Conservation (phyloP, 2,888 invertebrate species). For the Serrognathus titanus region DNA sequence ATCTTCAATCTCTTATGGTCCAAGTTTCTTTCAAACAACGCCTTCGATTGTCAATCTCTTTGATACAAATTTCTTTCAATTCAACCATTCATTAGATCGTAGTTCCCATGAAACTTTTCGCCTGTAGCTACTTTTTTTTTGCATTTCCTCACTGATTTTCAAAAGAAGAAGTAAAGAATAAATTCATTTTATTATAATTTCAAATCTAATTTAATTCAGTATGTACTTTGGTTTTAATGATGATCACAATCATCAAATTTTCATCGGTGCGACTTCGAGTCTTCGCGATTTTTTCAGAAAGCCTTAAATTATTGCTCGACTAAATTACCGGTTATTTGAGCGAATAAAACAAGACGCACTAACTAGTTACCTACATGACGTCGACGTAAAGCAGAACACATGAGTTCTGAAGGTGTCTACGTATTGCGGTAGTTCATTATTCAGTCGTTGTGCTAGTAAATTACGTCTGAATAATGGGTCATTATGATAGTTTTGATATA, state of each 20-base stretch:
- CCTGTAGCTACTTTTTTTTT: too few species aligned
- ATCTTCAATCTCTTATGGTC: too few species aligned
- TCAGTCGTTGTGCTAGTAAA: constrained; percentile 7
- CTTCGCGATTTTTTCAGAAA: background rate
- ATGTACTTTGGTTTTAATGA: too few species aligned
- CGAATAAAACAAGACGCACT: background rate
- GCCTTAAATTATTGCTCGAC: background rate
- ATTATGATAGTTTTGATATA: constrained; percentile 12
- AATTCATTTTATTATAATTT: too few species aligned
- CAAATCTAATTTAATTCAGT: too few species aligned
- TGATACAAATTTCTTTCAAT: too few species aligned
- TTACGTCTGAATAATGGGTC: constrained; percentile 17
- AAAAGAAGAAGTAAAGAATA: too few species aligned
- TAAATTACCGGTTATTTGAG: background rate
- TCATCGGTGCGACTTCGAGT: background rate
- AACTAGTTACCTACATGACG: background rate
- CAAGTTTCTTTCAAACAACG: too few species aligned
- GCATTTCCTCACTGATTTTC: too few species aligned
- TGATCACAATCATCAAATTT: background rate
- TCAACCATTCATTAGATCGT: too few species aligned
- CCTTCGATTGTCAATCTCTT: too few species aligned
- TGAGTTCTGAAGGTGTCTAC: background rate
- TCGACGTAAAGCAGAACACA: background rate
- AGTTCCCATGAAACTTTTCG: too few species aligned
- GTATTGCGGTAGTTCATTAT: background rate